Base-by-base conservation (phyloP, 1,140 invertebrate species). In the Lasaia peninsularis region DNA sequence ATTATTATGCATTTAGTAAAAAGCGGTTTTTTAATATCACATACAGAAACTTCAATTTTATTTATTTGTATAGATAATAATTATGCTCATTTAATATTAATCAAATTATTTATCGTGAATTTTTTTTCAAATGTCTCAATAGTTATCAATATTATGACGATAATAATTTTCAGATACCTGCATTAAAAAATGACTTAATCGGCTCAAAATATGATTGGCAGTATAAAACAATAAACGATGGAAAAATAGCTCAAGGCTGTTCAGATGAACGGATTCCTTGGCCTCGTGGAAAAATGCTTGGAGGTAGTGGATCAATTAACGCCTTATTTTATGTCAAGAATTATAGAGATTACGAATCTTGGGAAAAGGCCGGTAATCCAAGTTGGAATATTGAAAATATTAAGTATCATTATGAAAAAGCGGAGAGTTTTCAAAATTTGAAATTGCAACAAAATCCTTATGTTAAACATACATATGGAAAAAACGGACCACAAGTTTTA, bases 241-340 rank as follows among this genome's bases (percentile, higher is more conserved):
- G 24, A 84, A 37, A 71, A 1, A 87, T 89, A 1, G 92, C 92
- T 61, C 78, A 89, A 51, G 78, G 73, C 0, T 58, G 78, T 49
- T 79, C 31, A 8, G 66, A 83, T 4, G 81, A 87, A 28, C 68
- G 72, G 2, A 92, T 92, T 54, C 75, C 83, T 52, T 94, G 92
- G 92, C 88, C 92, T 0, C 90, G 91, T 32, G 94, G 94, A 1
- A 93, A 92, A 69, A 92, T 91, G 44, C 67, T 95, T 0, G 96
- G 96, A 4, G 96, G 96, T 0, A 91, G 91, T 28, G 93, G 93
- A 0, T 91, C 91, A 0, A 91, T 95, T 0, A 96, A 97, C 85
- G 94, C 91, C 0, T 95, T 96, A 94, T 90, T 94, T 16, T 96
- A 95, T 80, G 90, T 94, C 18, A 0, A 78, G 94, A 37, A 94